Evolutionary conservation across 2,888 invertebrate species (phyloP).

Genomic region (Ganaspis brasiliensis): DNA sequence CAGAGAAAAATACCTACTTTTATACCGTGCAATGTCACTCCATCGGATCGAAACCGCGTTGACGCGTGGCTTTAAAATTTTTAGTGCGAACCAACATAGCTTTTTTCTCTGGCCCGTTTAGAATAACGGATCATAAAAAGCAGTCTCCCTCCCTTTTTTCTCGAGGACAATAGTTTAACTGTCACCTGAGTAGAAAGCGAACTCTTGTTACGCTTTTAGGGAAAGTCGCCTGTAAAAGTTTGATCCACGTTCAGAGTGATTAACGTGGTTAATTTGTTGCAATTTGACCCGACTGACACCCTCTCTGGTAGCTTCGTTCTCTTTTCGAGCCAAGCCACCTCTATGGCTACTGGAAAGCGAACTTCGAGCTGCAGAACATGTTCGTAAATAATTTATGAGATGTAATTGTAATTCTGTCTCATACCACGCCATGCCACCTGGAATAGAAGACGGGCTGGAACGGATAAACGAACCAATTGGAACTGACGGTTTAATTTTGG

Average conservation of each 20-base stretch:
- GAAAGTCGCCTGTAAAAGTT: conserved; percentile 65
- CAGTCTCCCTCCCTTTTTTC: neutral
- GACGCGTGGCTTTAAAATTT: neutral
- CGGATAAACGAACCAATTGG: conserved; percentile 61
- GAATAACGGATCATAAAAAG: conserved; percentile 21
- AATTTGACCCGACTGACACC: conserved; percentile 71
- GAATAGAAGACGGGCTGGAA: conserved; percentile 45
- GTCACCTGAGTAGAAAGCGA: neutral
- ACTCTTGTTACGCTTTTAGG: conserved; percentile 25
- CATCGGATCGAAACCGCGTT: neutral
- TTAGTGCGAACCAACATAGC: neutral
- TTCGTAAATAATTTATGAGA: conserved; percentile 75
- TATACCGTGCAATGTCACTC: neutral
- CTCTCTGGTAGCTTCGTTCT: conserved; percentile 40
- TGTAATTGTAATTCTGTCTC: conserved; percentile 72
- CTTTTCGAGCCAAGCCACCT: conserved; percentile 26
- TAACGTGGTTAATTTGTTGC: conserved; percentile 78
- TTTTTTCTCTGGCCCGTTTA: neutral
- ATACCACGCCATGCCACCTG: neutral
- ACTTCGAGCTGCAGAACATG: conserved; percentile 50
- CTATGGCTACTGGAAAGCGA: conserved; percentile 49
- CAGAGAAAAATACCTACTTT: neutral
- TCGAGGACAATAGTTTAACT: neutral
- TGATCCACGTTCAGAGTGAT: conserved; percentile 69
- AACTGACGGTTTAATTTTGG: conserved; percentile 62